Conservation (phyloP, 2,888 invertebrate genomes). For the Volucella inanis region DNA sequence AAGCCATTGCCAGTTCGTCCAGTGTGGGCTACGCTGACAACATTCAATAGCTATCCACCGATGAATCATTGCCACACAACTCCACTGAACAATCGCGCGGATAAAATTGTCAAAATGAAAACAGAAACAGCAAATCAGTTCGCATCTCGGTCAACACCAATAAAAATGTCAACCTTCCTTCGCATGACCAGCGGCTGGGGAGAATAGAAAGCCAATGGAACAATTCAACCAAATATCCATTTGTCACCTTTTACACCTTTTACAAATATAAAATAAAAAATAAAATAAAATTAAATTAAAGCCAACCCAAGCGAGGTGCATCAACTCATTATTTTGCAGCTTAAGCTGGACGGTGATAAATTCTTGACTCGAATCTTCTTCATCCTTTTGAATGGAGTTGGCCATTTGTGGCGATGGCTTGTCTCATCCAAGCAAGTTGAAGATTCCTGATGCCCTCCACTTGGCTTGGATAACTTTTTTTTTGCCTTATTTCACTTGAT, state of each 20-base stretch:
- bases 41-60: slow-evolving; percentile 55
- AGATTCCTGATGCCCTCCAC: neutral
- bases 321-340: slow-evolving; percentile 71
- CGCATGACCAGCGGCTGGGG: neutral
- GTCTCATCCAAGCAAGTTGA: slow-evolving; percentile 24
- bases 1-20: neutral
- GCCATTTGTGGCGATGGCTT: slow-evolving; percentile 43
- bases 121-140: slow-evolving; percentile 66
- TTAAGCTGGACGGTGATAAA: slow-evolving; percentile 71
- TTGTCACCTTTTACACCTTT: slow-evolving; percentile 59
- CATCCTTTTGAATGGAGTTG: neutral
- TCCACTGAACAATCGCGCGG: slow-evolving; percentile 8
- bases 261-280: slow-evolving; percentile 23
- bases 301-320: slow-evolving; percentile 26
- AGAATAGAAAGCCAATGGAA: slow-evolving; percentile 45
- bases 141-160: slow-evolving; percentile 55
- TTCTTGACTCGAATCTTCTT: slow-evolving; percentile 35
- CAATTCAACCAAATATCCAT: slow-evolving; percentile 58
- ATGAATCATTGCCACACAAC: slow-evolving; percentile 60
- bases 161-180: slow-evolving; percentile 70
- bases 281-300: slow-evolving; percentile 36
- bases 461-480: slow-evolving; percentile 2
- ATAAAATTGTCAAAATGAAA: slow-evolving; percentile 60
- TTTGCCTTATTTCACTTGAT: slow-evolving; percentile 50
- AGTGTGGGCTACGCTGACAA: slow-evolving; percentile 41